Evolutionary conservation across 2,113 vertebrate genomes (phyloP).

Genomic region (Lamprologus ornatipinnis): DNA sequence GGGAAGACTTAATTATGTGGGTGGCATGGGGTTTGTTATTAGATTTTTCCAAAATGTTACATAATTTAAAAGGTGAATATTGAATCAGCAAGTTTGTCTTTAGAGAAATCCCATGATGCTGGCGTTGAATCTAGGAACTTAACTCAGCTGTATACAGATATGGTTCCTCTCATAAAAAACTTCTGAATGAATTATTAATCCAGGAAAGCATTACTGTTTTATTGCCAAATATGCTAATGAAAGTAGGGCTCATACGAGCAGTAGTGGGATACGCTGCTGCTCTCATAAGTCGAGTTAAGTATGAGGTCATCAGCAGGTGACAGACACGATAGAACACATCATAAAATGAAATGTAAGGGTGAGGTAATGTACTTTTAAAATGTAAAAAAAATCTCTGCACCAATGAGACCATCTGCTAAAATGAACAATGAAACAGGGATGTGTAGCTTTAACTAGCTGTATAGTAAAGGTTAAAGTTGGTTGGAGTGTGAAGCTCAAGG

Average conservation of each 20-base stretch:
- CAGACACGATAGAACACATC: not conserved
- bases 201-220: constrained; percentile 29
- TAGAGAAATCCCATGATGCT: not conserved
- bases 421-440: not conserved
- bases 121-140: not conserved
- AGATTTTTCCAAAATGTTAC: constrained; percentile 25
- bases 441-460: not conserved
- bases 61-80: constrained; percentile 47
- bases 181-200: constrained; percentile 38
- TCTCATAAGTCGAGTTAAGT: not conserved
- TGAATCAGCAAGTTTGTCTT: constrained; percentile 23
- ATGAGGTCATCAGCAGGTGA: constrained; percentile 18
- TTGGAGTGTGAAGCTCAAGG: not conserved
- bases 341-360: constrained; percentile 13
- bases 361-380: not conserved
- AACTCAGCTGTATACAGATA: not conserved
- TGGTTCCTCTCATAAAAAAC: not conserved
- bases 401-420: not conserved
- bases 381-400: not conserved
- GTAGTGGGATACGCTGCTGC: not conserved
- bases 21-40: constrained; percentile 12
- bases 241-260: not conserved
- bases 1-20: constrained; percentile 41
- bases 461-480: constrained; percentile 5
- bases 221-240: constrained; percentile 48